Evolutionary conservation across 2,888 invertebrate genomes (phyloP).

Genomic region (Philopedon plagiatum): DNA sequence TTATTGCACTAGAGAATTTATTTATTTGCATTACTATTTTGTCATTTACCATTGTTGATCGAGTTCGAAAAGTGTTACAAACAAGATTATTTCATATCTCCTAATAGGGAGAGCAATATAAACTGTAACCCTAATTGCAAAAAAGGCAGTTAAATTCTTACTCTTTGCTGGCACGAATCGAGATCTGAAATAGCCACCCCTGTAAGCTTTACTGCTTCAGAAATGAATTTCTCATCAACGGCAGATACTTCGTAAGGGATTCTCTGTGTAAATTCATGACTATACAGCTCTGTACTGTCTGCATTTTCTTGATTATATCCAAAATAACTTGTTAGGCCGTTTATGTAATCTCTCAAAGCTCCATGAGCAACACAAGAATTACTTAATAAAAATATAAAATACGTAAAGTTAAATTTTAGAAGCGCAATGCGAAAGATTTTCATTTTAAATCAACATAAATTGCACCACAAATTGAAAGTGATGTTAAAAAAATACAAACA

Average conservation of each 20-base stretch:
- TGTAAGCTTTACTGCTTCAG: slow-evolving; percentile 73
- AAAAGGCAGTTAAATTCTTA: slow-evolving; percentile 58
- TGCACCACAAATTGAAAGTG: not conserved
- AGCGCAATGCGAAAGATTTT: not conserved
- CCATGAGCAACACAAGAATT: slow-evolving; percentile 14
- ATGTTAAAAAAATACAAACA: not conserved
- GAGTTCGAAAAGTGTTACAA: no score
- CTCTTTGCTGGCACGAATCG: slow-evolving; percentile 77
- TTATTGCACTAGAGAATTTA: no score
- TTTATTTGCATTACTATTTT: no score
- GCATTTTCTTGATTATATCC: slow-evolving; percentile 51
- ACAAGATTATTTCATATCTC: not conserved
- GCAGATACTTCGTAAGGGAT: slow-evolving; percentile 72
- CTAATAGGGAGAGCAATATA: not conserved
- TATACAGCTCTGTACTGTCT: slow-evolving; percentile 45
- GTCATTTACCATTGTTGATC: no score
- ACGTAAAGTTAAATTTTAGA: not conserved
- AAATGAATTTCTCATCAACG: slow-evolving; percentile 76
- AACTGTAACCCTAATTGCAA: not conserved
- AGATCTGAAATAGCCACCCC: slow-evolving; percentile 73
- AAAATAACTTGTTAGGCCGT: slow-evolving; percentile 57
- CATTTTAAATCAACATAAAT: slow-evolving; percentile 11
- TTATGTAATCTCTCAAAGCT: slow-evolving; percentile 56
- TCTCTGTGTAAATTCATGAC: slow-evolving; percentile 58
- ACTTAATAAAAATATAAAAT: slow-evolving; percentile 7